A percentile compares a stretch with the other conserved stretches of the same genome.
Evolutionary conservation across 30 jellyfish, hydroid and myxozoan species (phyloP).

Genomic region (Clytia hemisphaerica): DNA sequence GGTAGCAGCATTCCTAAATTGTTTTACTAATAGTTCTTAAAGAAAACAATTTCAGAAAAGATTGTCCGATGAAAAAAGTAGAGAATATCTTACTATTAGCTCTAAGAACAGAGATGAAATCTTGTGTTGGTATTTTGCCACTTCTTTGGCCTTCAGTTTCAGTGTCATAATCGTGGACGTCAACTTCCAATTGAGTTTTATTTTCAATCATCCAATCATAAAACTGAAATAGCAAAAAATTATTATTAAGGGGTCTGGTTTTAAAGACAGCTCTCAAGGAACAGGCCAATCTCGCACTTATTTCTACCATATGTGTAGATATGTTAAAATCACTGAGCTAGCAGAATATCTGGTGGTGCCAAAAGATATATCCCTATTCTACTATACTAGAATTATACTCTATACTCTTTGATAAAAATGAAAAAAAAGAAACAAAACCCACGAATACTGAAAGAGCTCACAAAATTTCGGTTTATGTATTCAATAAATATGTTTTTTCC

Average conservation of each 20-base stretch:
- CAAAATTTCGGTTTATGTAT: too few relatives aligned
- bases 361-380: too few relatives aligned
- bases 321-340: too few relatives aligned
- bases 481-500: too few relatives aligned
- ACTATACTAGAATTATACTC: too few relatives aligned
- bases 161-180: slow-evolving; percentile 45
- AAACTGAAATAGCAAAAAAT: slow-evolving; percentile 17
- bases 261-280: not conserved
- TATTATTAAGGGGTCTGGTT: not conserved
- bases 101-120: slow-evolving; percentile 43
- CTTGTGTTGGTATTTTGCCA: slow-evolving; percentile 53
- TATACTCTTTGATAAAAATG: too few relatives aligned
- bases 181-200: slow-evolving; percentile 24
- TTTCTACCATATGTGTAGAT: too few relatives aligned
- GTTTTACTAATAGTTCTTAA: too few relatives aligned
- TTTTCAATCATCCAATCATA: slow-evolving; percentile 79
- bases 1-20: too few relatives aligned
- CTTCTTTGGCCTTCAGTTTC: slow-evolving; percentile 42
- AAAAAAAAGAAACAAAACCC: too few relatives aligned
- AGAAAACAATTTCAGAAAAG: not conserved
- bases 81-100: slow-evolving; percentile 31
- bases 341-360: too few relatives aligned
- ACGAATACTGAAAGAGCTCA: too few relatives aligned
- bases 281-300: not conserved
- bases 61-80: not conserved